A percentile compares a stretch with the other conserved stretches of the same genome.
These are phyloP conservation scores for Sturnus vulgaris DNA, from an alignment of 2,113 vertebrate genomes.

Conservation along the genomic window DNA sequence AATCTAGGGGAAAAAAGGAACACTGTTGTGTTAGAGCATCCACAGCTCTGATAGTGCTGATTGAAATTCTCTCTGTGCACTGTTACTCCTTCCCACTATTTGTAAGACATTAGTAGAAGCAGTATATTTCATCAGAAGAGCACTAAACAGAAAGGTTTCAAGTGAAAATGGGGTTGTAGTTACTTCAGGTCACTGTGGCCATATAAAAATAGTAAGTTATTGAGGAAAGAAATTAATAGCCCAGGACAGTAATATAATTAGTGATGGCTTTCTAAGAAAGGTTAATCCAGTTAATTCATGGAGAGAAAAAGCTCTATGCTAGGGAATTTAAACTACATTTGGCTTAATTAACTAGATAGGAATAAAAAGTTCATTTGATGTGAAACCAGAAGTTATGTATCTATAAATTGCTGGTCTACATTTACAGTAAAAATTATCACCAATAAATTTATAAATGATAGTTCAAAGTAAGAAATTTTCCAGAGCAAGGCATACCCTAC, in stretches of 20 bases:
- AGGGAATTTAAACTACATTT: neutral
- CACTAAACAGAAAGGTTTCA: neutral
- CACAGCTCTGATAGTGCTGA: neutral
- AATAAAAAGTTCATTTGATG: neutral
- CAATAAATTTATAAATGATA: neutral
- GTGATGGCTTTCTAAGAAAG: neutral
- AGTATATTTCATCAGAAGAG: neutral
- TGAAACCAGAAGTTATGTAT: neutral
- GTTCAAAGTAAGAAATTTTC: neutral
- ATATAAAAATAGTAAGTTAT: neutral
- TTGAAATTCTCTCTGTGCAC: neutral
- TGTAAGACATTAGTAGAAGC: neutral
- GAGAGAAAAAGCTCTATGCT: neutral
- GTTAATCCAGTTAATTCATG: neutral
- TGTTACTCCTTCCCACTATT: neutral
- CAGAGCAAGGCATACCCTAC: neutral
- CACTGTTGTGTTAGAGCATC: neutral
- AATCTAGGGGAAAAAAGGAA: neutral
- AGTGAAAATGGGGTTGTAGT: neutral
- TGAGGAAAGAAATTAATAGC: neutral
- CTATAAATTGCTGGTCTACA: neutral
- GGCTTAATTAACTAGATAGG: neutral
- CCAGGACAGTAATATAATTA: neutral
- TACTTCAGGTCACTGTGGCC: neutral
- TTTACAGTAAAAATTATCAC: neutral